These are phyloP conservation scores for Orgyia antiqua DNA, from an alignment of 2,888 invertebrate species.

Conservation along the genomic window DNA sequence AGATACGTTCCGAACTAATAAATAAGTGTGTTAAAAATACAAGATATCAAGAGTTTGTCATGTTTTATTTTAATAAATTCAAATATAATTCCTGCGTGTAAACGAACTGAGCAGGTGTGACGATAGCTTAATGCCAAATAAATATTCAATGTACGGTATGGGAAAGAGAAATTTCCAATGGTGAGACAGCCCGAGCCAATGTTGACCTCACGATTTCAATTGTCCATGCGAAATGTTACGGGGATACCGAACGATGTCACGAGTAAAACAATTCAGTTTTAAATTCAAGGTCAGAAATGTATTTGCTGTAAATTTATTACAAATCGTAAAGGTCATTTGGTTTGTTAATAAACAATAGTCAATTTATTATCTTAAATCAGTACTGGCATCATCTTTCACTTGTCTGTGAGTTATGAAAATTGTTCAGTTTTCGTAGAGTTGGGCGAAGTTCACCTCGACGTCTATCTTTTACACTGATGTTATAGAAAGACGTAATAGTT, in stretches of 20 bases:
- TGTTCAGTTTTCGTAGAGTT: no score
- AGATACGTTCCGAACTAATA: no score
- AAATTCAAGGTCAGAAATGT: slow-evolving; percentile 72
- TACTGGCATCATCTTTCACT: no score
- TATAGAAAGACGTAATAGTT: no score
- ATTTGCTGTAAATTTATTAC: slow-evolving; percentile 46
- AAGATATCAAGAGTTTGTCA: no score
- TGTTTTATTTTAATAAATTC: no score
- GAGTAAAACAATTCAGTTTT: slow-evolving; percentile 65
- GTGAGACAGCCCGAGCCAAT: slow-evolving; percentile 63
- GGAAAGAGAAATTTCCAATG: slow-evolving; percentile 71
- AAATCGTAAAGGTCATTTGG: slow-evolving; percentile 21
- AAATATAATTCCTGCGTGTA: slow-evolving; percentile 31
- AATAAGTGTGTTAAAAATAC: no score
- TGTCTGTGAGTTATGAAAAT: no score
- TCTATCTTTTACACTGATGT: no score
- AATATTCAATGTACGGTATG: slow-evolving; percentile 62
- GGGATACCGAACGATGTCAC: slow-evolving; percentile 71
- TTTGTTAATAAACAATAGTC: no score
- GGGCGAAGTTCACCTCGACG: no score
- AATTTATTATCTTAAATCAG: no score
- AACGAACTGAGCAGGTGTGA: slow-evolving; percentile 40
- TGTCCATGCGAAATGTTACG: slow-evolving; percentile 74
- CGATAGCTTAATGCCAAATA: slow-evolving; percentile 49
- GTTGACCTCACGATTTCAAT: slow-evolving; percentile 77